Conservation (phyloP, 2,797 vertebrate genomes). For the Rhinoraja longicauda region DNA sequence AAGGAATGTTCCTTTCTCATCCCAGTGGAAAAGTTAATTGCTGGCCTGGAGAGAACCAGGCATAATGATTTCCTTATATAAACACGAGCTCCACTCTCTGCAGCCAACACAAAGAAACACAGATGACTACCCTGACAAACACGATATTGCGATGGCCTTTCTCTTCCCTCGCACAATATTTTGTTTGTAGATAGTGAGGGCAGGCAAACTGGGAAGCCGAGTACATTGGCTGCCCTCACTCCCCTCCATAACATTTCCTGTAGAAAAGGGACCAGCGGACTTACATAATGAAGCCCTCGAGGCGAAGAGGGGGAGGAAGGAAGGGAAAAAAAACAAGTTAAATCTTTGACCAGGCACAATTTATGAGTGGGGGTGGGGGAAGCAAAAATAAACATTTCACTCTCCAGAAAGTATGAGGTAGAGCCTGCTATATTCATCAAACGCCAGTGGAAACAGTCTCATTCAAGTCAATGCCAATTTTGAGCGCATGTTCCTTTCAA, state of each 20-base stretch:
- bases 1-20: slow-evolving; percentile 48
- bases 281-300: background rate
- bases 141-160: slow-evolving; percentile 15
- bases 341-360: slow-evolving; percentile 12
- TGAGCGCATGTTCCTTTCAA: slow-evolving; percentile 18
- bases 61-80: slow-evolving; percentile 52
- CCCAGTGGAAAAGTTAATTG: slow-evolving; percentile 51
- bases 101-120: slow-evolving; percentile 40
- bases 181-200: slow-evolving; percentile 14
- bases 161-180: slow-evolving; percentile 32
- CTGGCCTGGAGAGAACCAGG: slow-evolving; percentile 48
- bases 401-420: slow-evolving; percentile 5
- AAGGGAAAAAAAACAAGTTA: background rate
- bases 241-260: background rate
- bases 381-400: slow-evolving; percentile 27
- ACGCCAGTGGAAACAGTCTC: slow-evolving; percentile 30
- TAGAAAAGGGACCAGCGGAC: background rate
- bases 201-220: background rate
- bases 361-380: background rate
- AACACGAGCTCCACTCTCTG: slow-evolving; percentile 46
- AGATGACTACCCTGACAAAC: slow-evolving; percentile 39
- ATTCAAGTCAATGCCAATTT: slow-evolving; percentile 28
- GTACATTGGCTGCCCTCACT: slow-evolving; percentile 25
- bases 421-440: slow-evolving; percentile 32
- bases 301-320: background rate